Evolutionary conservation across 2,113 vertebrate species (phyloP).

Genomic region (Ammospiza nelsoni): DNA sequence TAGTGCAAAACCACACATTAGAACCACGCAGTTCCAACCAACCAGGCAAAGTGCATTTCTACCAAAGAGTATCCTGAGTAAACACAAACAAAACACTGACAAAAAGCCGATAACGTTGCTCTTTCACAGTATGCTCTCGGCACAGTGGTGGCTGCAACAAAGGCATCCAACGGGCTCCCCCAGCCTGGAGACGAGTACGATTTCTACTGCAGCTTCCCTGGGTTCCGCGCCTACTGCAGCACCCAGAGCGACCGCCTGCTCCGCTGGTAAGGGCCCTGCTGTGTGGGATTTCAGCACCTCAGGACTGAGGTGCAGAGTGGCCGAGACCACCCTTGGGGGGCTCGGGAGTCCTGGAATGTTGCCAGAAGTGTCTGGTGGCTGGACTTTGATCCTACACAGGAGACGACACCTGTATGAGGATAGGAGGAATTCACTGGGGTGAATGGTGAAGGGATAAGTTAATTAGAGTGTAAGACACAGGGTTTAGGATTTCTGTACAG

Average conservation of each 20-base stretch:
- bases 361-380: too few relatives aligned
- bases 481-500: too few relatives aligned
- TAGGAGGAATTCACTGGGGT: too few relatives aligned
- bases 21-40: rapidly evolving
- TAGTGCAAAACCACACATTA: background rate
- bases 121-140: slow-evolving; percentile 85
- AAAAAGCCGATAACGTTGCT: background rate
- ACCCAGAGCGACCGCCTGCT: slow-evolving; percentile 86
- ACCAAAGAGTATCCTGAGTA: rapidly evolving
- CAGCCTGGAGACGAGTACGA: slow-evolving; percentile 92
- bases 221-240: slow-evolving; percentile 88
- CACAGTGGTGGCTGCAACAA: slow-evolving; percentile 87
- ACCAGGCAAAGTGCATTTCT: rapidly evolving
- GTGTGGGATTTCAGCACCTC: too few relatives aligned
- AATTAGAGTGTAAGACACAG: too few relatives aligned
- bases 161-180: slow-evolving; percentile 86
- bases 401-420: too few relatives aligned
- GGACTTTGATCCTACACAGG: too few relatives aligned
- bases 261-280: slow-evolving; percentile 77
- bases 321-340: too few relatives aligned
- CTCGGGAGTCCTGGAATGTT: too few relatives aligned
- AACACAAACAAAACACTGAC: background rate
- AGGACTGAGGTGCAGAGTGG: too few relatives aligned
- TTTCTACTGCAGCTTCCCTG: slow-evolving; percentile 93
- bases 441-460: too few relatives aligned